Evolutionary conservation across 1,140 invertebrate species (phyloP), one percentile per base, ranked within the genome.

Genomic region (Steinernema feltiae): DNA sequence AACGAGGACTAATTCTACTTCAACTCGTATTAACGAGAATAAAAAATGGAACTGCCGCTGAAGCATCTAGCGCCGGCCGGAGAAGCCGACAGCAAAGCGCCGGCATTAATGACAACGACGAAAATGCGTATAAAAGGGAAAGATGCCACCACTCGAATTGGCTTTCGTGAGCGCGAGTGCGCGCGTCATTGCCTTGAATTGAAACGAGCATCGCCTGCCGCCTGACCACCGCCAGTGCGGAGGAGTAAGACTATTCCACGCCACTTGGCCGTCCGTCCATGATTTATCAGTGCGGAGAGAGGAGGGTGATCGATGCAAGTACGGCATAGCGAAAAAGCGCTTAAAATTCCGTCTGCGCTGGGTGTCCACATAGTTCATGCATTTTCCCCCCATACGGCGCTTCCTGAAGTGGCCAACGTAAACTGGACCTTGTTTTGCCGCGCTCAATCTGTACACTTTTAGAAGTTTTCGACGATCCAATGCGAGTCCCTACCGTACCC

Each of bases 401-500:
- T 63, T 63, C 53, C 24, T 63, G 7, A 63, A 63, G 53, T 63
- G 53, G 53, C 53, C 53, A 63, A 63, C 53, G 53, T 63, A 63
- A 63, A 15, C 53, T 3, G 24, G 24, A 7, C 7, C 7, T 27
- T n/a, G 24, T 21, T 27, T 27, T 15, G 7, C 24, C 53, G 41
- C 41, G 41, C 7, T n/a, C 41, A 46, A 46, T 46, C 7, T 46
- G n/a, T 46, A n/a, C n/a, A 12, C n/a, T n/a, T 46, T 63, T 63
- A 63, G 53, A 27, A 63, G 53, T 63, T 63, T 63, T 63, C 53
- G 53, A 12, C 53, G 53, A 15, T 63, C 53, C 24, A 63, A 63
- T 63, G 53, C 53, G 24, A 63, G 53, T 63, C 53, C 53, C 7
- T 78, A 78, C 69, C 77, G n/a, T 78, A 78, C 69, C 77, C 77